A percentile compares a stretch with the other conserved stretches of the same genome.
phyloP scores from a whole-genome alignment of 1,140 invertebrate genomes.

The Pseudomyrmex dendroicus region DNA sequence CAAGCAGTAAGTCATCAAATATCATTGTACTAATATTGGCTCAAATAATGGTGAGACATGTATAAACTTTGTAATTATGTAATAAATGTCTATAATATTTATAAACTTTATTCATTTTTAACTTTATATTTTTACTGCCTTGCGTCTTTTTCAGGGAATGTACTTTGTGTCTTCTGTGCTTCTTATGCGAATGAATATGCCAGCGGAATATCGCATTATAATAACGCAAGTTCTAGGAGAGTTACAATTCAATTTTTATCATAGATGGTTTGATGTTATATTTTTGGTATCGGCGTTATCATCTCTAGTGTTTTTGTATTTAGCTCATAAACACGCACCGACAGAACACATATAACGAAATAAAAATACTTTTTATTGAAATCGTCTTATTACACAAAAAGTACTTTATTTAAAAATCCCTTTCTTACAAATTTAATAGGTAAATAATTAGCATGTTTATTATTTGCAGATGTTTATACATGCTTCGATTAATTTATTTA shows the following conservation, averaged over 20 bases:
- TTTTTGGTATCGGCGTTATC: slow-evolving; percentile 98
- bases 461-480: slow-evolving; percentile 1
- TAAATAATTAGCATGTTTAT: slow-evolving; percentile 1
- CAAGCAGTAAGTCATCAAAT: slow-evolving; percentile 99
- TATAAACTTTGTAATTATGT: no score
- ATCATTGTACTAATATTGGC: slow-evolving; percentile 98
- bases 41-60: slow-evolving; percentile 95
- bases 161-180: slow-evolving; percentile 99
- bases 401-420: slow-evolving; percentile 25
- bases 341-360: slow-evolving; percentile 81
- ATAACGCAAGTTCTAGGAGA: slow-evolving; percentile 99
- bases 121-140: slow-evolving; percentile 18
- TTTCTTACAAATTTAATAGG: no score
- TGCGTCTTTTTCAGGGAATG: slow-evolving; percentile 92
- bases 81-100: slow-evolving; percentile 9
- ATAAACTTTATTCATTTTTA: background rate
- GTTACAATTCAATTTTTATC: slow-evolving; percentile 99
- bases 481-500: background rate
- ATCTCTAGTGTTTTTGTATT: slow-evolving; percentile 97
- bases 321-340: slow-evolving; percentile 94
- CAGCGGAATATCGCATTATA: slow-evolving; percentile 97
- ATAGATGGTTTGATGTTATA: slow-evolving; percentile 99
- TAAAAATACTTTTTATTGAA: slow-evolving; percentile 65
- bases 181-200: slow-evolving; percentile 99
- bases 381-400: slow-evolving; percentile 32